A percentile compares a stretch with the other conserved stretches of the same genome.
phyloP scores from a whole-genome alignment of 2,888 invertebrate species.

The Arge pagana region DNA sequence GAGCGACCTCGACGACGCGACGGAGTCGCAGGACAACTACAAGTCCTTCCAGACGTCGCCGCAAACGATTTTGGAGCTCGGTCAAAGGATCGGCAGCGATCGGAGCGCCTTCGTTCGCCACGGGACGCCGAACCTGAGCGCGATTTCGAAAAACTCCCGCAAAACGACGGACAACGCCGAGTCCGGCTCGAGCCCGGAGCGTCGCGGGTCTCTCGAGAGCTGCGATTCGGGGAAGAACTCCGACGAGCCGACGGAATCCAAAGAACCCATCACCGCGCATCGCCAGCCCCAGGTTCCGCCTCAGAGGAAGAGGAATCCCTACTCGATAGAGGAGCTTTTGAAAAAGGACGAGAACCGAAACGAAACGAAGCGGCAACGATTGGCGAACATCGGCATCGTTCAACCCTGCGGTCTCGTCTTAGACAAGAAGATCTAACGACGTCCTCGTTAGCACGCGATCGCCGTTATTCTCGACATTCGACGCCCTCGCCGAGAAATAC shows the following conservation, averaged over 20 bases:
- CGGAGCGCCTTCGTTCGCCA: slow-evolving; percentile 51
- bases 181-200: slow-evolving; percentile 16
- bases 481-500: too few relatives aligned
- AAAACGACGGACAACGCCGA: slow-evolving; percentile 31
- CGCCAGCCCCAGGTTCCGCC: slow-evolving; percentile 32
- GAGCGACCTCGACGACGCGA: slow-evolving; percentile 56
- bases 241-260: slow-evolving; percentile 25
- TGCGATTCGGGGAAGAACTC: slow-evolving; percentile 15
- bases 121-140: slow-evolving; percentile 37
- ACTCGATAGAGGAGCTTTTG: slow-evolving; percentile 84
- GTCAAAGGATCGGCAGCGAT: slow-evolving; percentile 48
- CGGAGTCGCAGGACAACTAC: slow-evolving; percentile 47
- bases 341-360: slow-evolving; percentile 77
- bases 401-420: slow-evolving; percentile 67
- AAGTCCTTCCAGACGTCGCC: slow-evolving; percentile 50
- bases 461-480: too few relatives aligned
- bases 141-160: slow-evolving; percentile 34
- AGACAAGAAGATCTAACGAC: slow-evolving; percentile 55
- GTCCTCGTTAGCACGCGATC: too few relatives aligned
- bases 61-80: slow-evolving; percentile 47
- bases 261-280: slow-evolving; percentile 30
- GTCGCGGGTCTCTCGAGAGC: slow-evolving; percentile 28
- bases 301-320: slow-evolving; percentile 75
- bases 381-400: slow-evolving; percentile 57
- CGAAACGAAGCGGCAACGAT: slow-evolving; percentile 50